phyloP scores from a whole-genome alignment of 2,888 invertebrate genomes.

The Standfussiana lucernea region DNA sequence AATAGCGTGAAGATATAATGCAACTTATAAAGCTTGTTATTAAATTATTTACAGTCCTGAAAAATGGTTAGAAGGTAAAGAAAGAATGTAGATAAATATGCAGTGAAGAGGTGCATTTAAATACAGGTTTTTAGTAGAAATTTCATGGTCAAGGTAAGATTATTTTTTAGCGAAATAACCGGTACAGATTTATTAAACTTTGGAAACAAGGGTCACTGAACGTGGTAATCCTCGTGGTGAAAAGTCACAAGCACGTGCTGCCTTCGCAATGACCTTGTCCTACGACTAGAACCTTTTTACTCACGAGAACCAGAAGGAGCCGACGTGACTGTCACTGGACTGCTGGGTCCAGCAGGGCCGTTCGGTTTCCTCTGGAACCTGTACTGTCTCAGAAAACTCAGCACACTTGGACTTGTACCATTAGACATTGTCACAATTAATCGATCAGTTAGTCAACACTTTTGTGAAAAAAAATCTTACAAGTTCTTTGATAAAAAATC shows the following conservation, averaged over 20 bases:
- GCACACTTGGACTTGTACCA: constrained; percentile 90
- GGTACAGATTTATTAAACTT: constrained; percentile 70
- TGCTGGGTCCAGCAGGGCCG: constrained; percentile 79
- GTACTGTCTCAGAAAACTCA: constrained; percentile 92
- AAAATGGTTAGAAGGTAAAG: background rate
- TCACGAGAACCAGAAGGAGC: constrained; percentile 85
- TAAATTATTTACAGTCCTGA: background rate
- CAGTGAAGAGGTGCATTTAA: background rate
- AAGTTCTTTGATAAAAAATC: constrained; percentile 70
- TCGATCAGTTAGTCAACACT: constrained; percentile 64
- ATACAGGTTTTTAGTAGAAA: background rate
- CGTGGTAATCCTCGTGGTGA: constrained; percentile 72
- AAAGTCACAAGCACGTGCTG: constrained; percentile 73
- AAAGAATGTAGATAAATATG: background rate
- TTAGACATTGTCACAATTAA: constrained; percentile 83
- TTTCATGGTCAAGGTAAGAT: constrained; percentile 25
- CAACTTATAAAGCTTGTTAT: background rate
- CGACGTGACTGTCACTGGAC: constrained; percentile 80
- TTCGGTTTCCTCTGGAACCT: constrained; percentile 92
- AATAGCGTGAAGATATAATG: constrained; percentile 26
- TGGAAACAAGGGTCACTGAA: constrained; percentile 73
- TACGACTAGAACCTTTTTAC: constrained; percentile 68
- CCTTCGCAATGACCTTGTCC: constrained; percentile 39
- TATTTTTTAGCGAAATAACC: constrained; percentile 44
- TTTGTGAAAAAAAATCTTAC: constrained; percentile 60